These are phyloP conservation scores for Elephantulus edwardii DNA, from an alignment of 2,113 vertebrate genomes.

Conservation along the genomic window DNA sequence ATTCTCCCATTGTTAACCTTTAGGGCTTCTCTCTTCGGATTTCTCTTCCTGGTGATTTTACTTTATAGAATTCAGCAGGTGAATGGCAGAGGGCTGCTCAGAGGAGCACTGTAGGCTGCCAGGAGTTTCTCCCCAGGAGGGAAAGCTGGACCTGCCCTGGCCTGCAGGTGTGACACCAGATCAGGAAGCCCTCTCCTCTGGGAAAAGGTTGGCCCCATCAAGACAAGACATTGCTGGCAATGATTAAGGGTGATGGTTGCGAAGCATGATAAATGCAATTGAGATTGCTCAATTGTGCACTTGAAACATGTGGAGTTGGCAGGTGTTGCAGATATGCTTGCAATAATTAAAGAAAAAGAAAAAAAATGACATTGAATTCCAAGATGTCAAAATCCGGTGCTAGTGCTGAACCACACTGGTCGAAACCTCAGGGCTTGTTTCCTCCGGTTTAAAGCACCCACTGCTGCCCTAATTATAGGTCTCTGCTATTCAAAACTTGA, in stretches of 20 bases:
- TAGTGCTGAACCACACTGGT: background rate
- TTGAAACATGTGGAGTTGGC: background rate
- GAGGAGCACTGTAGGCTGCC: background rate
- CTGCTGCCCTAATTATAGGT: constrained; percentile 68
- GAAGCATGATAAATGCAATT: background rate
- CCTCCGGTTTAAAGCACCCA: background rate
- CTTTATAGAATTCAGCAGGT: background rate
- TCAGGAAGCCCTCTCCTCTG: background rate
- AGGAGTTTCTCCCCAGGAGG: background rate
- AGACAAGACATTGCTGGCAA: background rate
- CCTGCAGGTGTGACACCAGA: background rate
- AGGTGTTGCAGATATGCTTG: background rate
- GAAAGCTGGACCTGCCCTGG: background rate
- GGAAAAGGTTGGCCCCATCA: background rate
- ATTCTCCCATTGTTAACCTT: background rate
- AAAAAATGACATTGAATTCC: background rate
- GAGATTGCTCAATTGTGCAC: background rate
- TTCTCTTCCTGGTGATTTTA: background rate
- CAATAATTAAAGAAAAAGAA: background rate
- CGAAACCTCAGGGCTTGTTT: background rate
- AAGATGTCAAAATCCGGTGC: background rate
- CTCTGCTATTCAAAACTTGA: constrained; percentile 55
- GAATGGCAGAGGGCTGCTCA: background rate
- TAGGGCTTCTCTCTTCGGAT: background rate
- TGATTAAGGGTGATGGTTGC: background rate